These are phyloP conservation scores for Ooceraea biroi DNA, from an alignment of 1,140 invertebrate genomes.

Conservation along the genomic window DNA sequence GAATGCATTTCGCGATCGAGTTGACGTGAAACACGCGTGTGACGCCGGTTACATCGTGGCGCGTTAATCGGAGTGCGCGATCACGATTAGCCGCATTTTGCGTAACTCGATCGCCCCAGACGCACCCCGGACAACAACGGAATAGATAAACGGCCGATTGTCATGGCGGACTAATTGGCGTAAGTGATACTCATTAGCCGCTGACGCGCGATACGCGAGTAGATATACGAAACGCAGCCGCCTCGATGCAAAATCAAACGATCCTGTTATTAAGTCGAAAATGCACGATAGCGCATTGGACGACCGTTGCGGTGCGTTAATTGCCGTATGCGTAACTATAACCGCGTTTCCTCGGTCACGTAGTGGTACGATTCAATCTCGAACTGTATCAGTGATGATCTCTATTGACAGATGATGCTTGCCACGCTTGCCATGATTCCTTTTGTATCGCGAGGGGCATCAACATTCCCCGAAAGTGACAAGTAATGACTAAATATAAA, in stretches of 20 bases:
- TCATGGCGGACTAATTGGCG: conserved; percentile 22
- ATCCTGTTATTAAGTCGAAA: conserved; percentile 12
- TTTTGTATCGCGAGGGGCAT: background rate
- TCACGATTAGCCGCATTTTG: background rate
- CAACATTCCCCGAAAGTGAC: background rate
- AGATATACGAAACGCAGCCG: background rate
- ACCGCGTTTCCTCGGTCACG: conserved; percentile 31
- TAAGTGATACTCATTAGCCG: conserved; percentile 22
- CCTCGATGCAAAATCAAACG: conserved; percentile 22
- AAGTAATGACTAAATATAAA: background rate
- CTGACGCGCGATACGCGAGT: background rate
- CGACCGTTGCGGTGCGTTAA: conserved; percentile 27
- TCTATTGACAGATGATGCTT: background rate
- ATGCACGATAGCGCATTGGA: conserved; percentile 11
- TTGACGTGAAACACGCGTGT: background rate
- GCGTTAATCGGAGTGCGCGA: background rate
- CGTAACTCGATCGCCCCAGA: background rate
- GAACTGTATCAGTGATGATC: background rate
- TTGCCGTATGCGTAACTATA: conserved; percentile 43
- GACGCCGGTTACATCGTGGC: too few relatives aligned
- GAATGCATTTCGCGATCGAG: background rate
- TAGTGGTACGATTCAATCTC: conserved; percentile 10
- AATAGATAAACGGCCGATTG: background rate
- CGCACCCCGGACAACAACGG: background rate
- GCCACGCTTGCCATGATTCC: background rate